A percentile compares a stretch with the other conserved stretches of the same genome.
Evolutionary conservation across 2,797 vertebrate species (phyloP).

Genomic region (Falco naumanni): DNA sequence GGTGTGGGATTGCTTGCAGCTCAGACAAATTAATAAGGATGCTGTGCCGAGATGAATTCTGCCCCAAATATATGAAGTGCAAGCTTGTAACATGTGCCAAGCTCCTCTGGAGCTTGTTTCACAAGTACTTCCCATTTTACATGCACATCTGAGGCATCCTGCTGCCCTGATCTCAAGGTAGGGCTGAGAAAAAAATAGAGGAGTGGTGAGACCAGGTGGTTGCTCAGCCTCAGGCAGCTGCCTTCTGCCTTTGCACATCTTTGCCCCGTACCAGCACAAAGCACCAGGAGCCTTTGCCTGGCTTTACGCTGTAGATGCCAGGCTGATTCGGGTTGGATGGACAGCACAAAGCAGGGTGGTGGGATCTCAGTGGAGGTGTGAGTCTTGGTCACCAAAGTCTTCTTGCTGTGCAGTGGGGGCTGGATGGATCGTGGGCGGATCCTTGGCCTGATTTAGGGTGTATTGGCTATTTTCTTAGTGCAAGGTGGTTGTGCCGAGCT

Average conservation of each 20-base stretch:
- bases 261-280: background rate
- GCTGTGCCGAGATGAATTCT: background rate
- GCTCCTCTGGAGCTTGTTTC: constrained; percentile 51
- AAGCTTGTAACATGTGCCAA: background rate
- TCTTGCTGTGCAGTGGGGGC: background rate
- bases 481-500: background rate
- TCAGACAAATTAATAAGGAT: constrained; percentile 35
- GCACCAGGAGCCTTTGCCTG: background rate
- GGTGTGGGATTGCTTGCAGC: background rate
- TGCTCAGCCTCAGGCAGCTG: background rate
- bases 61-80: constrained; percentile 6
- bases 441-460: background rate
- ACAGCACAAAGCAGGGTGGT: background rate
- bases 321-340: background rate
- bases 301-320: background rate
- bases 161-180: background rate
- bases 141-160: background rate
- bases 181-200: background rate
- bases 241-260: background rate
- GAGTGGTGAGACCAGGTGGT: background rate
- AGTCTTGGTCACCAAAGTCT: background rate
- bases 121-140: background rate
- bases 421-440: background rate
- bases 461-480: background rate
- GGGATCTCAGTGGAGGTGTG: background rate